Base-by-base conservation (phyloP, 2,888 invertebrate genomes). In the Tipula helvola region DNA sequence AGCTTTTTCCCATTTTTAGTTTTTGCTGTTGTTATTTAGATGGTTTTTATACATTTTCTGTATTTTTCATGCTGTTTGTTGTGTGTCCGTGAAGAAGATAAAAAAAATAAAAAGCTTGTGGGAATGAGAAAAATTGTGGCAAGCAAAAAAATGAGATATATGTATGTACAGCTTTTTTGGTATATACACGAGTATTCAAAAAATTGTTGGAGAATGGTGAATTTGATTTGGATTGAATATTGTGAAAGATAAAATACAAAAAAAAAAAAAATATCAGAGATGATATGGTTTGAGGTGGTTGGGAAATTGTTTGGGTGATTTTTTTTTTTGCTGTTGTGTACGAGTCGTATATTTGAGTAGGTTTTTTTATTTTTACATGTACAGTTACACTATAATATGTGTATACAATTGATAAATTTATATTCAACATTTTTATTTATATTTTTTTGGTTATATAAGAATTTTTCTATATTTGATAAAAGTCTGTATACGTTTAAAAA, bases 61-160 rank as follows among this genome's bases (percentile, higher is more conserved):
- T 52, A 52, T 52, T 52, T 71, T 71, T 71, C 71, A 71, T 71
- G 71, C 71, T 71, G 71, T 71, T 71, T 71, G 71, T 71, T 71
- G 71, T 71, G 71, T 71, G 71, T 71, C 71, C 71, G 71, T 71
- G 71, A 71, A 71, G 71, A 71, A 71, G 71, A 71, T 71, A 71
- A 71, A 71, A 71, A 28, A 52, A 52, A 52, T n/a, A 16, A 71
- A 71, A 71, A 71, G 71, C 28, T 71, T n/a, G 71, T 28, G 71
- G 71, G 28, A 71, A 71, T 71, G 71, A 28, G 71, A n/a, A 71
- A 71, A 71, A 71, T 18, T 71, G 71, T 71, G 28, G 71, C 71
- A 71, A 71, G 28, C 71, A 71, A 71, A 71, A n/a, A 71, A 71
- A 71, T 71, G 71, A 71, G 18, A 71, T 71, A 71, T 71, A 71